These are phyloP conservation scores for Eulacestoma nigropectus DNA, from an alignment of 2,113 vertebrate species.

Conservation along the genomic window DNA sequence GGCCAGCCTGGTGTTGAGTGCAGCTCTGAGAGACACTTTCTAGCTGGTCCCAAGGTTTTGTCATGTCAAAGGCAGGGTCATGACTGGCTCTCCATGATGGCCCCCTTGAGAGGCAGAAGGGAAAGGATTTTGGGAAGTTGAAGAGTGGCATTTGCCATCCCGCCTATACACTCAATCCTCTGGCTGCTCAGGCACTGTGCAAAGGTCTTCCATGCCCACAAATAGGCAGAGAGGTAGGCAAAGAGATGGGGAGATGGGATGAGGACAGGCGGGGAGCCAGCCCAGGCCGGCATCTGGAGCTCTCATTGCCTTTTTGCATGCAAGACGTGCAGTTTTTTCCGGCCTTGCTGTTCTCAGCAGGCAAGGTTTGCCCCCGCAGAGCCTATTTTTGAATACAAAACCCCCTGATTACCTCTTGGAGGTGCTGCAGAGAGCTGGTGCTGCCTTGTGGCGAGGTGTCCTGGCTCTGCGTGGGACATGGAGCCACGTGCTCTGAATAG, in stretches of 20 bases:
- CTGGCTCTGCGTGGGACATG: not conserved
- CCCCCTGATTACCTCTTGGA: not conserved
- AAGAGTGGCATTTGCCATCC: not conserved
- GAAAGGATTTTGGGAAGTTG: not conserved
- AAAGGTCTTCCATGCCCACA: conserved; percentile 40
- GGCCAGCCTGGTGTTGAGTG: not conserved
- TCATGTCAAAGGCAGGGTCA: not conserved
- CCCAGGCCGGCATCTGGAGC: not conserved
- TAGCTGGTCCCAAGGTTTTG: not conserved
- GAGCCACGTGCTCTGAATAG: not conserved
- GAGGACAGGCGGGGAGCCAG: not conserved
- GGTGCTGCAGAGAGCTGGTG: not conserved
- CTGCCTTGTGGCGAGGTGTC: not conserved
- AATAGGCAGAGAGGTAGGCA: conserved; percentile 44
- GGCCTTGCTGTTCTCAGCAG: not conserved
- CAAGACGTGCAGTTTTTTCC: not conserved
- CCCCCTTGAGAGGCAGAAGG: not conserved
- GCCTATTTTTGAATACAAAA: not conserved
- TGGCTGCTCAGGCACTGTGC: not conserved
- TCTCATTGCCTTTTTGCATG: not conserved
- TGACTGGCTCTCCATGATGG: not conserved
- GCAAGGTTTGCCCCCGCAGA: conserved; percentile 28
- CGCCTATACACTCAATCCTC: not conserved
- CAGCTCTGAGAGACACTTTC: not conserved
- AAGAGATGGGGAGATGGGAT: conserved; percentile 1